phyloP scores from a whole-genome alignment of 2,888 invertebrate genomes.

The Glaucopsyche alexis region DNA sequence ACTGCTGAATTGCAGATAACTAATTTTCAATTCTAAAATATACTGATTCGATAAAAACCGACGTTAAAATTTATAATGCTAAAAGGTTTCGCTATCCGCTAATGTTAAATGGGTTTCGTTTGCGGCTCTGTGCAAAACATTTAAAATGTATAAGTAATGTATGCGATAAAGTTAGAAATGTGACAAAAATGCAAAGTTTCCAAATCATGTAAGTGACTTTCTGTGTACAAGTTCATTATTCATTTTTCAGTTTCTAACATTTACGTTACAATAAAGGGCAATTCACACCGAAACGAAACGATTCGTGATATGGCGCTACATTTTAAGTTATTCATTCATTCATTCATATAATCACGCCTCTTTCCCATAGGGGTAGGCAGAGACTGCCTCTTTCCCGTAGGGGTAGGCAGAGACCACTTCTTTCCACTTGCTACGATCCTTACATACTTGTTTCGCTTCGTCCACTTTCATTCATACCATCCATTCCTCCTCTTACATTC shows the following conservation, averaged over 20 bases:
- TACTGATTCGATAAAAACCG: slow-evolving; percentile 27
- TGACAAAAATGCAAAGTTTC: background rate
- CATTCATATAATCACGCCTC: too few species aligned
- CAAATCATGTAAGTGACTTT: background rate
- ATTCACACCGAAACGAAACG: too few species aligned
- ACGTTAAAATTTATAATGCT: slow-evolving; percentile 27
- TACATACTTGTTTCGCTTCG: too few species aligned
- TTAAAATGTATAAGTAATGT: slow-evolving; percentile 23
- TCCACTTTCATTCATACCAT: too few species aligned
- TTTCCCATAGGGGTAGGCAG: too few species aligned
- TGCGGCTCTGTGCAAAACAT: background rate
- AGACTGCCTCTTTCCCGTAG: too few species aligned
- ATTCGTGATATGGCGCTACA: too few species aligned
- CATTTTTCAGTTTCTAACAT: background rate
- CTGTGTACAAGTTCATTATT: background rate
- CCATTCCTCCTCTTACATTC: too few species aligned
- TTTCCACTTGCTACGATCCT: too few species aligned
- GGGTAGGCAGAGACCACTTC: too few species aligned
- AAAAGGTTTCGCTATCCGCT: slow-evolving; percentile 29
- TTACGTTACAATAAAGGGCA: background rate
- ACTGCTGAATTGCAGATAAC: slow-evolving; percentile 26
- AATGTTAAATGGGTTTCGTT: slow-evolving; percentile 24
- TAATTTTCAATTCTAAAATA: slow-evolving; percentile 28
- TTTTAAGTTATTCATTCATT: too few species aligned
- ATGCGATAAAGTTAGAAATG: slow-evolving; percentile 16